These are phyloP conservation scores for Meiosimyza platycephala DNA, from an alignment of 2,888 invertebrate species.

Conservation along the genomic window DNA sequence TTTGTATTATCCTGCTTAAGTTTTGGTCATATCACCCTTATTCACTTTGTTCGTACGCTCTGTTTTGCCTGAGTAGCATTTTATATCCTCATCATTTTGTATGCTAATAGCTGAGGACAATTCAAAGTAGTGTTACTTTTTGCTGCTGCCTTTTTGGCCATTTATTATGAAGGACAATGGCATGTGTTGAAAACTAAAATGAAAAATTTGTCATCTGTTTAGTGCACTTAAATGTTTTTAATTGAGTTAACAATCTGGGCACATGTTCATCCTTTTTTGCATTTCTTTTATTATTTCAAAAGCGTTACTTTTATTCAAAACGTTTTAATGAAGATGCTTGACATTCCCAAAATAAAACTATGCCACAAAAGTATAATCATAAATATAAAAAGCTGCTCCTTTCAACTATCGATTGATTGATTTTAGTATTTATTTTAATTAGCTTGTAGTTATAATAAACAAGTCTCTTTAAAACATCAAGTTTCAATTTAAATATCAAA, in stretches of 20 bases:
- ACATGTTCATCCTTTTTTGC: too few relatives aligned
- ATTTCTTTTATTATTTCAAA: too few relatives aligned
- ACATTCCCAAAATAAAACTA: too few relatives aligned
- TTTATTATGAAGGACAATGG: conserved; percentile 14
- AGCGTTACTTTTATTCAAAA: too few relatives aligned
- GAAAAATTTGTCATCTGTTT: conserved; percentile 22
- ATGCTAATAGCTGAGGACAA: conserved; percentile 42
- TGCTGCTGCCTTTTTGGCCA: conserved; percentile 41
- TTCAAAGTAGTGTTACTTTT: conserved; percentile 32
- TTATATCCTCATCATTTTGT: conserved; percentile 56
- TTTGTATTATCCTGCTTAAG: conserved; percentile 1
- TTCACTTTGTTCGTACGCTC: conserved; percentile 35
- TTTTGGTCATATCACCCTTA: conserved; percentile 13
- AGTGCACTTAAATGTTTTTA: conserved; percentile 18
- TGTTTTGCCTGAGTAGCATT: conserved; percentile 37
- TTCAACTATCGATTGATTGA: too few relatives aligned
- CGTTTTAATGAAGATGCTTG: too few relatives aligned
- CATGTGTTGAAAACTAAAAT: not conserved
- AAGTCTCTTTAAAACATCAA: too few relatives aligned
- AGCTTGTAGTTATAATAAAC: too few relatives aligned
- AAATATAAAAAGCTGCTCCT: too few relatives aligned
- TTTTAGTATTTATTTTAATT: too few relatives aligned
- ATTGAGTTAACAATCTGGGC: not conserved
- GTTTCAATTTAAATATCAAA: too few relatives aligned
- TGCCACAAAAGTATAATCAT: too few relatives aligned